phyloP scores from a whole-genome alignment of 1,140 invertebrate species.

The Drosophila guanche region DNA sequence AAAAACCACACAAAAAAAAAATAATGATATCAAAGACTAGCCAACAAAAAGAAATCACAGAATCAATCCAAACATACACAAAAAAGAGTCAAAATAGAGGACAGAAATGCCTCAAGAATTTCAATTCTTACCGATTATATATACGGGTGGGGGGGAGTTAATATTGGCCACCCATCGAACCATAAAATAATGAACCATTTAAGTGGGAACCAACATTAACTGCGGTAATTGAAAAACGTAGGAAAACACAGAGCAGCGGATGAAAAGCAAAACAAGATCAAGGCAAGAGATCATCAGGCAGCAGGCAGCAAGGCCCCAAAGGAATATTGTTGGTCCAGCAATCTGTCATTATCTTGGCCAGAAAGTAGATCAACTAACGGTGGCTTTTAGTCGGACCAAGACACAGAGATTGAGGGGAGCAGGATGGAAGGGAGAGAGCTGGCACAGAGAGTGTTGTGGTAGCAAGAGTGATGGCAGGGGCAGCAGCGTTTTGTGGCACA shows the following conservation, averaged over 20 bases:
- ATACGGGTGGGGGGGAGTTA: background rate
- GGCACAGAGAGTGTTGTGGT: too few species aligned
- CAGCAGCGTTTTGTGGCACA: background rate
- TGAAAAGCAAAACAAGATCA: constrained; percentile 3
- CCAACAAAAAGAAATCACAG: constrained; percentile 19
- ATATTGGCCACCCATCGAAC: constrained; percentile 6
- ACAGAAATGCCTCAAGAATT: background rate
- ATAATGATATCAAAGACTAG: constrained; percentile 13
- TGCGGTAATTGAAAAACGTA: constrained; percentile 36
- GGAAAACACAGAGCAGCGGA: background rate
- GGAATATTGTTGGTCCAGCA: constrained; percentile 29
- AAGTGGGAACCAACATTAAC: constrained; percentile 30
- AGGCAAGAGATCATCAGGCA: background rate
- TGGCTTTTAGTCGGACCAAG: background rate
- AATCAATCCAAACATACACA: background rate
- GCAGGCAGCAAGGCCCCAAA: constrained; percentile 5
- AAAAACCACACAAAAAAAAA: too few species aligned
- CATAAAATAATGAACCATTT: constrained; percentile 39
- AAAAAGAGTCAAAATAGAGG: too few species aligned
- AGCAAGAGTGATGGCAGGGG: too few species aligned
- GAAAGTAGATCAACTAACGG: constrained; percentile 71
- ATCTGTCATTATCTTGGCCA: constrained; percentile 54
- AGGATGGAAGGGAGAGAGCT: too few species aligned
- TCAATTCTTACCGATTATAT: constrained; percentile 25
- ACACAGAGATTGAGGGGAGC: too few species aligned